Conservation (phyloP, 1,140 invertebrate genomes). For the Pomacea maculata region DNA sequence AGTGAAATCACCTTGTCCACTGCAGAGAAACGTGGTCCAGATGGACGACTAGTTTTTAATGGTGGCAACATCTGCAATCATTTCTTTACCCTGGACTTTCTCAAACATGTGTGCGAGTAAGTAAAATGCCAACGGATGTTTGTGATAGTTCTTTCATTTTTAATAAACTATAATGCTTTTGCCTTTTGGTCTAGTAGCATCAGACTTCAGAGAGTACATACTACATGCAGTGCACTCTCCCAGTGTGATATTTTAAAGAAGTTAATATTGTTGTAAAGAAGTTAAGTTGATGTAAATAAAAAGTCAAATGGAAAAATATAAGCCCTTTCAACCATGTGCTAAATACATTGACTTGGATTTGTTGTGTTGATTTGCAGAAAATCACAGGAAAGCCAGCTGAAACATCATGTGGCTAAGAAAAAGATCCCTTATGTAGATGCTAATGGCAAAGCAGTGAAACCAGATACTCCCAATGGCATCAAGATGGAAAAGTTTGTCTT, state of each 20-base stretch:
- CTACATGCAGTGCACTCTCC: too few relatives aligned
- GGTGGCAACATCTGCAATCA: slow-evolving; percentile 99
- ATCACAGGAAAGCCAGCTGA: slow-evolving; percentile 71
- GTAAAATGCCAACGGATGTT: slow-evolving; percentile 25
- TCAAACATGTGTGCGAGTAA: slow-evolving; percentile 71
- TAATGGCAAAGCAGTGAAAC: slow-evolving; percentile 77
- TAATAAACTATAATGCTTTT: too few relatives aligned
- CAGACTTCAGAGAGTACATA: too few relatives aligned
- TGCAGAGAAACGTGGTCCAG: slow-evolving; percentile 79
- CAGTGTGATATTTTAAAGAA: too few relatives aligned
- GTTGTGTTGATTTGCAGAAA: slow-evolving; percentile 34
- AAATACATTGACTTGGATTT: not conserved
- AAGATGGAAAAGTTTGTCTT: slow-evolving; percentile 99
- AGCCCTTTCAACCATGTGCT: not conserved
- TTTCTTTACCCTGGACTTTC: slow-evolving; percentile 90
- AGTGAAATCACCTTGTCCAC: slow-evolving; percentile 92
- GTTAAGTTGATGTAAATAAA: too few relatives aligned
- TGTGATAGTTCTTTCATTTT: too few relatives aligned
- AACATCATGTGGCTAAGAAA: slow-evolving; percentile 96
- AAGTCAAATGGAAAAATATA: not conserved
- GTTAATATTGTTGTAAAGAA: too few relatives aligned
- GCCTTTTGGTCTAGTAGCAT: too few relatives aligned
- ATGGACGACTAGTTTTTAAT: slow-evolving; percentile 87
- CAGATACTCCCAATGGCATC: slow-evolving; percentile 90
- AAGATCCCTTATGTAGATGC: slow-evolving; percentile 91